A percentile compares a stretch with the other conserved stretches of the same genome.
phyloP scores from a whole-genome alignment of 2,888 invertebrate species.

The Yponomeuta sedellus region DNA sequence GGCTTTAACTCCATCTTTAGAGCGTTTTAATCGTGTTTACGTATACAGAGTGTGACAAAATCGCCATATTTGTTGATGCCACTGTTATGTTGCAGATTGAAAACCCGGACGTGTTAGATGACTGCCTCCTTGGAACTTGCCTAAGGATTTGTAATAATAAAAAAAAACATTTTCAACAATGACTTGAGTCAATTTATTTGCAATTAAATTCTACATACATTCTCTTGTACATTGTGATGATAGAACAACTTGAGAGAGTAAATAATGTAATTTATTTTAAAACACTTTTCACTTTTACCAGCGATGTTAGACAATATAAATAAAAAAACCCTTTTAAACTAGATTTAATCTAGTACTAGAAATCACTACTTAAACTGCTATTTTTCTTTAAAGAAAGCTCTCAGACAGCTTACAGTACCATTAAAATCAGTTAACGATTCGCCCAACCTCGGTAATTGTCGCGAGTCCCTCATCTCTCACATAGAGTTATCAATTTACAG shows the following conservation, averaged over 20 bases:
- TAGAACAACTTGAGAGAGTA: not conserved
- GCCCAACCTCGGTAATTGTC: no score
- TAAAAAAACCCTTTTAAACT: no score
- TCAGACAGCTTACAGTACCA: not conserved
- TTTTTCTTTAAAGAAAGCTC: not conserved
- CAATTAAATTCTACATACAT: not conserved
- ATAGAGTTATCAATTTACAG: no score
- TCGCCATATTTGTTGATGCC: not conserved
- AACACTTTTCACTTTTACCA: no score
- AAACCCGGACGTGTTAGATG: constrained; percentile 37
- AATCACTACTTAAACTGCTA: not conserved
- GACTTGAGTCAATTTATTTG: not conserved
- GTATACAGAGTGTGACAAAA: not conserved
- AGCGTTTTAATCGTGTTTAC: no score
- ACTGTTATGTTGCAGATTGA: constrained; percentile 33
- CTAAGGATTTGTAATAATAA: constrained; percentile 30
- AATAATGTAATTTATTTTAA: not conserved
- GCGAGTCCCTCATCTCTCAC: no score
- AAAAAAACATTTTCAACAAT: not conserved
- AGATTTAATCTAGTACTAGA: no score
- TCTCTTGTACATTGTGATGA: not conserved
- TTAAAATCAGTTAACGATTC: no score
- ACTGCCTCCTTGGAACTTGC: constrained; percentile 33
- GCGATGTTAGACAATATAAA: no score
- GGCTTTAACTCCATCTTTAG: no score